Base-by-base conservation (phyloP, 2,797 vertebrate genomes). In the Nyctalus aviator region DNA sequence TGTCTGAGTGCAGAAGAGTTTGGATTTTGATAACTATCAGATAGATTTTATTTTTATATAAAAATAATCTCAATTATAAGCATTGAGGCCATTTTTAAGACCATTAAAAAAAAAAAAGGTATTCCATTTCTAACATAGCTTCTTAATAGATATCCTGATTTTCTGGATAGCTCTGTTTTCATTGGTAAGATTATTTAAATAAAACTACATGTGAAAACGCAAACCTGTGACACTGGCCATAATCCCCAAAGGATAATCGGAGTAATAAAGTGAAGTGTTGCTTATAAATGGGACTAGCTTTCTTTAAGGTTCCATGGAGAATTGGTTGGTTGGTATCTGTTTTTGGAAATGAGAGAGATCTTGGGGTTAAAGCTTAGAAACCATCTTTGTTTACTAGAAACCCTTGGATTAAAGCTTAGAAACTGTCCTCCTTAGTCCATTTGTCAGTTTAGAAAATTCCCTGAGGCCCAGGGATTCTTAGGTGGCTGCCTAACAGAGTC, bases 41-140 rank as follows among this genome's bases (percentile, higher is more conserved):
- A 97, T 84, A 97, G 77, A 92, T 86, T 77, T 72, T 59, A 88
- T 50, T 76, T 97, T 95, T 92, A 30, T 55, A 46, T 41, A 8
- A 55, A 55, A 78, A 3, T 32, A 53, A 48, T 68, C 62, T 88
- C 78, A 84, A 13, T 72, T 94, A 77, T 93, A 97, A 97, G 96
- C 97, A 95, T 88, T 0, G 32, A 97, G 95, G 96, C 92, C 93
- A 93, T 78, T 93, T 84, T 90, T 91, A 92, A 77, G 94, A 93
- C 30, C 69, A 48, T 71, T 93, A 44, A 62, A 59, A 79, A n/a
- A 44, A 44, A 44, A 44, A 83, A 46, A 64, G 21, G 41, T 73
- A n/a, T 79, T 84, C 71, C 9, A 23, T 88, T 92, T 81, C 57
- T 27, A 64, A 5, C 75, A 17, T 62, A 27, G 62, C 44, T 77